Conservation (phyloP, 1,140 invertebrate genomes). For the Brachionus koreanus region DNA sequence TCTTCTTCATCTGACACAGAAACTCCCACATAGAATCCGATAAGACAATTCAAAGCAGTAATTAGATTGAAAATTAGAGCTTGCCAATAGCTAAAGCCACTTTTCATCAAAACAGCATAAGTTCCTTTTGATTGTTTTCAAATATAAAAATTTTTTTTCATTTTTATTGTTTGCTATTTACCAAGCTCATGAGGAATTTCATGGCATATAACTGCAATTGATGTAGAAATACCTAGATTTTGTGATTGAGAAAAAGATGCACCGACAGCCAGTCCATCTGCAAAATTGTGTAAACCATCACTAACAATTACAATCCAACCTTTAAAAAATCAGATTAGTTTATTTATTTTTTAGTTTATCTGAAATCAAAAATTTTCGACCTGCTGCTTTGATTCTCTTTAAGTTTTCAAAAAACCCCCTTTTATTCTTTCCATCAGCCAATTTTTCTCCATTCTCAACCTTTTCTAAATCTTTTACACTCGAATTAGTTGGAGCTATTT, state of each 20-base stretch:
- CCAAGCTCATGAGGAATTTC: conserved; percentile 62
- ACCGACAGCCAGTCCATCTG: conserved; percentile 63
- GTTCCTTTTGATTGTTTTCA: conserved; percentile 35
- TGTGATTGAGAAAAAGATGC: conserved; percentile 58
- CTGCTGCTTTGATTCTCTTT: conserved; percentile 35
- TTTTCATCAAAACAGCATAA: conserved; percentile 38
- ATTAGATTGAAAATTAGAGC: conserved; percentile 57
- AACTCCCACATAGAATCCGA: conserved; percentile 21
- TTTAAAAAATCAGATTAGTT: neutral
- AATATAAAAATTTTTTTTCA: neutral
- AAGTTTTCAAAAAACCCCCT: neutral
- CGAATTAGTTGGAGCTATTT: neutral
- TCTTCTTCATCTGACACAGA: neutral
- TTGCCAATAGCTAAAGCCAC: neutral
- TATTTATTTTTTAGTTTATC: neutral
- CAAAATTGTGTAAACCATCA: conserved; percentile 77
- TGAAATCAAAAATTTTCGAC: neutral
- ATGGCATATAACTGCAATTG: conserved; percentile 60
- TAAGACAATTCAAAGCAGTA: conserved; percentile 57
- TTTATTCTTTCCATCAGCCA: neutral
- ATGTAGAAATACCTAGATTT: conserved; percentile 55
- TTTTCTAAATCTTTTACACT: neutral
- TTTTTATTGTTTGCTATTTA: conserved; percentile 46
- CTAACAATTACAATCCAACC: conserved; percentile 88
- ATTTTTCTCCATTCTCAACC: conserved; percentile 62